A percentile compares a stretch with the other conserved stretches of the same genome.
Evolutionary conservation across 2,797 vertebrate genomes (phyloP).

Genomic region (Oreonectes daqikongensis): DNA sequence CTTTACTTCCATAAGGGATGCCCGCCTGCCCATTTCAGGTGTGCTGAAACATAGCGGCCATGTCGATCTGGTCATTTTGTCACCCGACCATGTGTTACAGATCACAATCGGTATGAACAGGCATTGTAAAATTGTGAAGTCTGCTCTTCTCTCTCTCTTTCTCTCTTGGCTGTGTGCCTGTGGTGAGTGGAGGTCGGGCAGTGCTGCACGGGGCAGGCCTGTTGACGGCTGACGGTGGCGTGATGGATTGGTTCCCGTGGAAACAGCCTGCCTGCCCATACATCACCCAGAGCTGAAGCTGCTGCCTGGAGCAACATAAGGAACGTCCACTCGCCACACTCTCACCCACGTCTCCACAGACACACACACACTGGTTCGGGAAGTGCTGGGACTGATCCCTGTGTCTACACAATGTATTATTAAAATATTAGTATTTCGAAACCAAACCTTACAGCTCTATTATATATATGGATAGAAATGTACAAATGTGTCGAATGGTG

Average conservation of each 20-base stretch:
- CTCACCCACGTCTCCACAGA: constrained; percentile 25
- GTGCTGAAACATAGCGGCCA: not conserved
- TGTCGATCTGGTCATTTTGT: constrained; percentile 40
- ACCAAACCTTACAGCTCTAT: no score
- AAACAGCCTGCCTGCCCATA: constrained; percentile 72
- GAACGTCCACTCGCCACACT: constrained; percentile 38
- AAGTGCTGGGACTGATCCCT: not conserved
- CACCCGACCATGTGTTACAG: constrained; percentile 10
- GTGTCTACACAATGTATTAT: constrained; percentile 15
- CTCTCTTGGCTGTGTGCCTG: constrained; percentile 61
- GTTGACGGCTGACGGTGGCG: constrained; percentile 77
- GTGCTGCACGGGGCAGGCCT: constrained; percentile 80
- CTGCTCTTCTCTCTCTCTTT: constrained; percentile 31
- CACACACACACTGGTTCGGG: not conserved
- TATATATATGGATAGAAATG: no score
- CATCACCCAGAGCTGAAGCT: constrained; percentile 49
- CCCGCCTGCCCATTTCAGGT: constrained; percentile 11
- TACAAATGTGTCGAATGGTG: no score
- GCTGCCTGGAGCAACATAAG: constrained; percentile 48
- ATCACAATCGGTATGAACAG: constrained; percentile 45
- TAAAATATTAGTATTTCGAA: constrained; percentile 25
- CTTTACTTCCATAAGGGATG: not conserved
- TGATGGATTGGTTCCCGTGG: constrained; percentile 80
- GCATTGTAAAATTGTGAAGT: constrained; percentile 39
- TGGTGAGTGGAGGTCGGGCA: constrained; percentile 74